Conservation (phyloP, 2,113 vertebrate genomes). For the Nesogale talazaci region DNA sequence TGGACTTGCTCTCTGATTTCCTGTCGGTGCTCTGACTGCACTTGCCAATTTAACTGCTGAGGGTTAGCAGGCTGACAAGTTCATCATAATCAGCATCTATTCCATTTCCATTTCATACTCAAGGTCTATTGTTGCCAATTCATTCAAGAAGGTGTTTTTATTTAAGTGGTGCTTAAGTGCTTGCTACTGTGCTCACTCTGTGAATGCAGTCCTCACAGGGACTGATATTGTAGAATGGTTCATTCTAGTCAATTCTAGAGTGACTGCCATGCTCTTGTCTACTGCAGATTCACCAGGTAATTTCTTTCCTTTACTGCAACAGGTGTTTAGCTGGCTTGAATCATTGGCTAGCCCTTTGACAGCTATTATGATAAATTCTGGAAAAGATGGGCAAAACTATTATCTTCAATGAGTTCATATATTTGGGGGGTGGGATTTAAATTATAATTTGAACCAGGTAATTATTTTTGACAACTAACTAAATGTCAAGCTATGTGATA, state of each 20-base stretch:
- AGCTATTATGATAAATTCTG: neutral
- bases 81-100: conserved; percentile 75
- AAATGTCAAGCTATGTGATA: conserved; percentile 4
- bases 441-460: neutral
- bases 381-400: neutral
- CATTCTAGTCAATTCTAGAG: conserved; percentile 18
- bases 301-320: conserved; percentile 48
- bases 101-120: conserved; percentile 78
- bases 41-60: conserved; percentile 52
- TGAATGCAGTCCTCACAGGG: conserved; percentile 7
- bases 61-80: conserved; percentile 60
- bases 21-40: conserved; percentile 35
- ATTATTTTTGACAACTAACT: neutral
- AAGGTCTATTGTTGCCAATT: conserved; percentile 77
- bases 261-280: conserved; percentile 30
- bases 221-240: neutral
- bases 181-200: conserved; percentile 33
- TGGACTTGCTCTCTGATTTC: conserved; percentile 57
- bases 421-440: neutral
- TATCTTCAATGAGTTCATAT: neutral
- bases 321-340: conserved; percentile 39
- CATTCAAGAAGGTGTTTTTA: conserved; percentile 78
- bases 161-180: conserved; percentile 71
- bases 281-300: conserved; percentile 31
- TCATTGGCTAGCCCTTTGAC: neutral